Evolutionary conservation across 1,140 invertebrate species (phyloP), one percentile per base, ranked within the genome.

Genomic region (Drosophila repletoides): DNA sequence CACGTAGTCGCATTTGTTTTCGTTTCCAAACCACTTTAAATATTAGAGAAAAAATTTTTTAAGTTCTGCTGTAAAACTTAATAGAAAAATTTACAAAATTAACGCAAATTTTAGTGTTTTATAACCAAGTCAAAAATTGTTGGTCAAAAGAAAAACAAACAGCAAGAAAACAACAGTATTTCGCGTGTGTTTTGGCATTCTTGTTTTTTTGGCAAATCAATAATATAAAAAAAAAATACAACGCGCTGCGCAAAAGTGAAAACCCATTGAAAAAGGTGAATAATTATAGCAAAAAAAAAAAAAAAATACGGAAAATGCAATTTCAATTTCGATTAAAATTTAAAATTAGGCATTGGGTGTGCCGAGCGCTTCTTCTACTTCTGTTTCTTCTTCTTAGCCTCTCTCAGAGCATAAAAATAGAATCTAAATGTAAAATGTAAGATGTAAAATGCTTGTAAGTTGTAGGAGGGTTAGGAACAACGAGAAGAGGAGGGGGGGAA

Each of bases 181-280:
- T 36, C 10, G 64, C 53, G 65, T 46, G 61, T 71, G 55, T 69
- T n/a, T 81, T 56, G 79, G 64, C 65, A 43, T 36, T 34, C 72
- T 52, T 59, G 41, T 66, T 49, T 73, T n/a, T 64, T 68, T 81
- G 72, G 59, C 58, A 84, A 83, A 83, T 83, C 77, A 83, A 83
- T 83, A 79, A 76, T 29, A 41, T 51, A 55, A 68, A 36, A 21
- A 58, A 68, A 49, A 65, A 40, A 46, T 36, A 49, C 69, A 72
- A 81, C 83, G 73, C 55, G 79, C 74, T 84, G 79, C 80, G 80
- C 77, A 83, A 70, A 84, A 84, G 74, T 84, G 77, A 81, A 76
- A 77, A 83, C 41, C 26, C 52, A 72, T 63, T 49, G 53, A 72
- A 71, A 73, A 83, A 84, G 79, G 79, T 84, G 77, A 83, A 83